These are phyloP conservation scores for Furcula furcula DNA, from an alignment of 2,888 invertebrate genomes.

Conservation along the genomic window DNA sequence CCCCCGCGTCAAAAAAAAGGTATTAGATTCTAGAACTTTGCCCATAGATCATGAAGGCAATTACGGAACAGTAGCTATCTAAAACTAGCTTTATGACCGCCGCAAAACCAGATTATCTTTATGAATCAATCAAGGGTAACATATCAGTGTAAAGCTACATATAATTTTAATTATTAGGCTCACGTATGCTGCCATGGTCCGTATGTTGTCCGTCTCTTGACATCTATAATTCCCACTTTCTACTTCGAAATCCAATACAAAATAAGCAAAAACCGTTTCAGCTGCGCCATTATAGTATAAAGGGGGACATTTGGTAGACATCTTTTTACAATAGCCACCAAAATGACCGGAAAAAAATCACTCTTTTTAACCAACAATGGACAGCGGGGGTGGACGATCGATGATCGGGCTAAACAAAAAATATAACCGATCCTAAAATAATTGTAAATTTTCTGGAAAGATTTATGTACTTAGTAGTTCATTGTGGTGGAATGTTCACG, in stretches of 20 bases:
- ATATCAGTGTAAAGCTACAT: no score
- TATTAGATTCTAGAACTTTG: no score
- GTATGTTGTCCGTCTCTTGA: no score
- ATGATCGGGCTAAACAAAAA: conserved; percentile 60
- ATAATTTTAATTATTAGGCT: no score
- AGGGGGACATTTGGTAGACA: conserved; percentile 65
- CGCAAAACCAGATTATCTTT: no score
- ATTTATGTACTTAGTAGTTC: conserved; percentile 73
- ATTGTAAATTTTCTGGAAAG: conserved; percentile 72
- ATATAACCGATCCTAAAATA: conserved; percentile 59
- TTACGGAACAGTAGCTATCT: no score
- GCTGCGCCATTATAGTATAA: conserved; percentile 70
- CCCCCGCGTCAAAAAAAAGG: no score
- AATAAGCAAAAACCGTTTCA: conserved; percentile 46
- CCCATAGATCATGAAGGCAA: no score
- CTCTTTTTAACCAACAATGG: conserved; percentile 70
- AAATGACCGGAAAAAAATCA: conserved; percentile 75
- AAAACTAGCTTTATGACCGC: no score
- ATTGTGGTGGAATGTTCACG: conserved; percentile 64
- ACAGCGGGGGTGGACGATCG: conserved; percentile 75
- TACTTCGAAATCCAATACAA: conserved; percentile 32
- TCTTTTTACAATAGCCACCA: conserved; percentile 73
- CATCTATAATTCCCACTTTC: conserved; percentile 53
- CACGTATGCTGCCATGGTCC: no score
- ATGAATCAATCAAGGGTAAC: no score